Conservation (phyloP, 2,888 invertebrate genomes). For the Cenopis cana region DNA sequence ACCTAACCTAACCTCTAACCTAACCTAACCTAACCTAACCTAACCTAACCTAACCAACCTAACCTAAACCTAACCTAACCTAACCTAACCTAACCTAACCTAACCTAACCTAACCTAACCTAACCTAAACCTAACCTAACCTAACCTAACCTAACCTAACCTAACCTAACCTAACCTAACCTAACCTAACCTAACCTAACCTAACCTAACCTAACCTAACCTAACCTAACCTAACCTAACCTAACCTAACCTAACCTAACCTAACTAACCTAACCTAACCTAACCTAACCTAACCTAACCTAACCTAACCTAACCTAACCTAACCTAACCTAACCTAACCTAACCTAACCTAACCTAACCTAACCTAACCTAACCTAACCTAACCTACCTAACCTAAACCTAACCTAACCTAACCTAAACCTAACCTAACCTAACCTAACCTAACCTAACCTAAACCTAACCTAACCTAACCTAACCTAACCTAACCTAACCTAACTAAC, state of each 20-base stretch:
- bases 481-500: slow-evolving; percentile 21
- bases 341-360: slow-evolving; percentile 44
- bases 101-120: no score
- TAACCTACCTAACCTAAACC: no score
- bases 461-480: slow-evolving; percentile 46
- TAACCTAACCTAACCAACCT: slow-evolving; percentile 45
- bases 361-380: no score
- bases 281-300: slow-evolving; percentile 36
- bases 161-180: no score
- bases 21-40: slow-evolving; percentile 46
- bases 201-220: slow-evolving; percentile 48
- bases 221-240: slow-evolving; percentile 48
- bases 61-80: slow-evolving; percentile 44
- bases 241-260: slow-evolving; percentile 44
- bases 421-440: no score
- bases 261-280: slow-evolving; percentile 25
- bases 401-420: slow-evolving; percentile 44
- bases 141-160: slow-evolving; percentile 46
- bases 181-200: no score
- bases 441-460: no score
- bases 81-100: slow-evolving; percentile 45
- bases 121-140: slow-evolving; percentile 47
- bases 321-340: slow-evolving; percentile 44
- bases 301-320: slow-evolving; percentile 42
- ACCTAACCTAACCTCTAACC: no score